phyloP scores from a whole-genome alignment of 1,140 invertebrate genomes.

The Pentalonia nigronervosa region DNA sequence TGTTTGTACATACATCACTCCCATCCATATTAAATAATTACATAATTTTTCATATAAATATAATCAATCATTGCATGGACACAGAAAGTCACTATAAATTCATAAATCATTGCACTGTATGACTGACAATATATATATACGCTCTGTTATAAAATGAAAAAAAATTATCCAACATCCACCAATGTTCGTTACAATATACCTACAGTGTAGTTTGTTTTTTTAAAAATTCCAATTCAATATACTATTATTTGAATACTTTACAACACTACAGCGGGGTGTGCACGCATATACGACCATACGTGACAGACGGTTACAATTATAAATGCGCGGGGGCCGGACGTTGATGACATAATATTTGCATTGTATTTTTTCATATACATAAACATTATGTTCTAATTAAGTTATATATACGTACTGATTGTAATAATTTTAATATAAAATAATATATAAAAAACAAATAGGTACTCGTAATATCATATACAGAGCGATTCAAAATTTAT shows the following conservation, averaged over 20 bases:
- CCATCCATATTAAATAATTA: not conserved
- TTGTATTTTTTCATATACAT: slow-evolving; percentile 9
- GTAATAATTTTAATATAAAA: too few species aligned
- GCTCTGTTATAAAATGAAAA: not conserved
- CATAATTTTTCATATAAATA: not conserved
- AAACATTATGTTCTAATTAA: not conserved
- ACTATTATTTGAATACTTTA: not conserved
- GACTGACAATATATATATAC: too few species aligned
- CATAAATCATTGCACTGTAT: not conserved
- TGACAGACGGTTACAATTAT: not conserved
- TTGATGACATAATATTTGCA: not conserved
- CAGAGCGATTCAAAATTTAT: too few species aligned
- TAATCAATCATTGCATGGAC: not conserved
- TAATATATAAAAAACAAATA: too few species aligned
- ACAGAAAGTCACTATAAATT: not conserved
- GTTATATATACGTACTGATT: not conserved
- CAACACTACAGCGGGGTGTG: not conserved
- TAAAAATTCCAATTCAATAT: not conserved
- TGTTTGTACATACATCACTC: not conserved
- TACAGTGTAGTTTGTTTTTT: not conserved
- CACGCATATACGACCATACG: not conserved
- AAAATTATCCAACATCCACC: not conserved
- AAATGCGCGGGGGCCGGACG: not conserved
- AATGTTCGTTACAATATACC: not conserved
- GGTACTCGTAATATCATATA: too few species aligned